Conservation (phyloP, 2,888 invertebrate species). For the Spicauda simplicius region DNA sequence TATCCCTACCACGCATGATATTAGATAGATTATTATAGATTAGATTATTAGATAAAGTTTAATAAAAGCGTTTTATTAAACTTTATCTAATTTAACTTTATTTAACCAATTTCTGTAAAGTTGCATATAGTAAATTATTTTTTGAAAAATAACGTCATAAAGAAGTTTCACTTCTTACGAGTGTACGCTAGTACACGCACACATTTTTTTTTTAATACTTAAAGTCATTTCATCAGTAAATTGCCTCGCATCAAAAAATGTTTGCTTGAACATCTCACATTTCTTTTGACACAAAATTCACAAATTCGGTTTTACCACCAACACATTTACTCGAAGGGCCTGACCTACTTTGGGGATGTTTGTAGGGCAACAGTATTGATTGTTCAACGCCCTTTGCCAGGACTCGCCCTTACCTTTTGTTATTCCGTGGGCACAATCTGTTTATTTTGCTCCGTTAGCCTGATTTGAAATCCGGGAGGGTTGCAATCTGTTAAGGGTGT, state of each 20-base stretch:
- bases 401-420: conserved; percentile 9
- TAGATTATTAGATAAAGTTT: too few relatives aligned
- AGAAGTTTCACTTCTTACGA: too few relatives aligned
- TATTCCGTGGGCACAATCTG: conserved; percentile 9
- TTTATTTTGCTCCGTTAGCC: conserved; percentile 16
- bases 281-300: neutral
- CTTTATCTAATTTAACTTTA: too few relatives aligned
- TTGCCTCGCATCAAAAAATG: neutral
- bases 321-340: neutral
- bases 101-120: too few relatives aligned
- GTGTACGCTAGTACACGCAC: too few relatives aligned
- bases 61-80: too few relatives aligned
- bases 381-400: conserved; percentile 38
- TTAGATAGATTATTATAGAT: too few relatives aligned
- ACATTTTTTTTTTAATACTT: too few relatives aligned
- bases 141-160: too few relatives aligned
- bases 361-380: conserved; percentile 41
- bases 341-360: conserved; percentile 40
- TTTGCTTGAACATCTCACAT: neutral
- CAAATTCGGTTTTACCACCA: neutral
- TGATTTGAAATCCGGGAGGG: conserved; percentile 11
- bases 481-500: neutral
- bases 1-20: too few relatives aligned
- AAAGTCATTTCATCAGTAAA: too few relatives aligned
- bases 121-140: too few relatives aligned